Conservation (phyloP, 53 echinoderm and acorn worm genomes). For the Antedon mediterranea region DNA sequence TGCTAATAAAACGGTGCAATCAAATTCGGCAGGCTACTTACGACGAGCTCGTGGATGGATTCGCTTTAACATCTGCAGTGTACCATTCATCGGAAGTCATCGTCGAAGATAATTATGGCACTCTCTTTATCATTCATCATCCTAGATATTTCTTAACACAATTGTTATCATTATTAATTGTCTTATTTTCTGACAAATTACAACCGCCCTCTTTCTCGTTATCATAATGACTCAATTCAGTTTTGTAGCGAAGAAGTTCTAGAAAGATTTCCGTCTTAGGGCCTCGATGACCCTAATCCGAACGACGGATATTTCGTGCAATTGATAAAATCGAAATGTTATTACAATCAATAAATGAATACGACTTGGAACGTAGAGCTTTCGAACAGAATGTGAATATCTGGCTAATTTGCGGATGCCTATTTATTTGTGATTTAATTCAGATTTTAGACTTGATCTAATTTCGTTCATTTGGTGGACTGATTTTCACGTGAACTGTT, state of each 20-base stretch:
- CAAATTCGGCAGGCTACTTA: too few species aligned
- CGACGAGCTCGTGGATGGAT: not conserved
- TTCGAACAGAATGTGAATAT: not conserved
- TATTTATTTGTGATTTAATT: too few species aligned
- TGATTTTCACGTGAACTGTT: too few species aligned
- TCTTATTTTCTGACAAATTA: not conserved
- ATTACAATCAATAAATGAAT: not conserved
- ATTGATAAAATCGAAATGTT: not conserved
- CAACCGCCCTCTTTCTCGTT: not conserved
- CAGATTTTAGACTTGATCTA: too few species aligned
- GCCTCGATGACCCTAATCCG: not conserved
- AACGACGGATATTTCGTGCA: not conserved
- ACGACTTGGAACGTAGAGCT: not conserved
- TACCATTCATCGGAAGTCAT: not conserved
- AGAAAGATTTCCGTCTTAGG: not conserved
- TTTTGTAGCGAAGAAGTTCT: not conserved
- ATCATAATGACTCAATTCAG: not conserved
- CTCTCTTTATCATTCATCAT: not conserved
- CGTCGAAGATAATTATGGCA: not conserved
- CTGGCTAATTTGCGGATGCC: too few species aligned
- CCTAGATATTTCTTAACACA: not conserved
- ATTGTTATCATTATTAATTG: not conserved
- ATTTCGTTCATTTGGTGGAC: too few species aligned
- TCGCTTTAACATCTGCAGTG: not conserved
- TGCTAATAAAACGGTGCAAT: too few species aligned